Base-by-base conservation (phyloP, 2,888 invertebrate genomes). In the Neelides folsomi region DNA sequence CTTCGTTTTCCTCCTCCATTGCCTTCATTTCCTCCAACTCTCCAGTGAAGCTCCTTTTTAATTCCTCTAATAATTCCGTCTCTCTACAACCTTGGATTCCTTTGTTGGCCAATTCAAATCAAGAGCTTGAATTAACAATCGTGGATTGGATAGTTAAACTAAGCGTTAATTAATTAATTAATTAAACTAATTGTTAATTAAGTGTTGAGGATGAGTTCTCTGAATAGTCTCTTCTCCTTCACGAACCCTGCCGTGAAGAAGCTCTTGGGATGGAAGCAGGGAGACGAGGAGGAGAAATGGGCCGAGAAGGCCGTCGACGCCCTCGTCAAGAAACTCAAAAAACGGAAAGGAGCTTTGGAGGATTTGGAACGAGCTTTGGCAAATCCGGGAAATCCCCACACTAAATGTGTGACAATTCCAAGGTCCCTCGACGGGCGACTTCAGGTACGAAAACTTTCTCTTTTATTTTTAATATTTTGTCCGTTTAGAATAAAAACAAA, bases 201-300 rank as follows among this genome's bases (percentile, higher is more conserved):
- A 7, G 27, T 5, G 27, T 27, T 27, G 27, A 27, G 4, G 12
- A 88, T 90, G 82, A 86, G 90, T 57, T 86, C 88, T 60, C 73
- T 93, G 65, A 93, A 93, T 71, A 90, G 90, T 72, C 75, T 95
- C 53, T 94, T 95, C 72, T 89, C 93, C n/a, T 94, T 94, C 71
- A 94, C 92, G 55, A 90, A 89, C 70, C 90, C 92, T 16, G 90
- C 90, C 37, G 94, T 94, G 2, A 95, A 95, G 72, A 90, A 94
- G 70, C 75, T 95, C 27, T 77, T 95, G 8, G 94, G 95, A 15
- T 97, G 95, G 95, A 95, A 95, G 71, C 86, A 86, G 73, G 85
- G 90, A 70, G 94, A 94, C 51, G 94, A 95, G 66, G 94, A 95
- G 71, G 94, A 94, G 72, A 94, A 94, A 77, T 95, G 94, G 94